These are phyloP conservation scores for Polypterus bichir DNA, from an alignment of 2,113 vertebrate genomes.

Conservation along the genomic window DNA sequence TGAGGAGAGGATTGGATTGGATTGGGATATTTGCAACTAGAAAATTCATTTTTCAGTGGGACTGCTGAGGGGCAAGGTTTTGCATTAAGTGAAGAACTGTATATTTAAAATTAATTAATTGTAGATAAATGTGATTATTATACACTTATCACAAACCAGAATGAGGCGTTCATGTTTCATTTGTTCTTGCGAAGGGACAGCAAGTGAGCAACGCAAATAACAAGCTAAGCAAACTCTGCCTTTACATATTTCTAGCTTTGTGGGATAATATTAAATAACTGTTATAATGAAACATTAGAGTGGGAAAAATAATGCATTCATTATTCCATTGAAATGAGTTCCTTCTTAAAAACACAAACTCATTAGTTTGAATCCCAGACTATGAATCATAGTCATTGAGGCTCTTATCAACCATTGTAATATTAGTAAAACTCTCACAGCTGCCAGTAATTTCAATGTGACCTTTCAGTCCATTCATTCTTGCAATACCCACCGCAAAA, in stretches of 20 bases:
- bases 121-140: not conserved
- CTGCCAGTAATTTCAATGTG: too few relatives aligned
- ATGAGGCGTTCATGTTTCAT: not conserved
- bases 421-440: too few relatives aligned
- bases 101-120: not conserved
- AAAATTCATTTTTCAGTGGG: not conserved
- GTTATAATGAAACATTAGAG: not conserved
- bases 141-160: not conserved
- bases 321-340: too few relatives aligned
- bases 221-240: not conserved
- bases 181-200: not conserved
- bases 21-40: not conserved
- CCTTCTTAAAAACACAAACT: too few relatives aligned
- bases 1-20: not conserved
- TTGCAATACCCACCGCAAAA: too few relatives aligned
- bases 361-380: too few relatives aligned
- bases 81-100: not conserved
- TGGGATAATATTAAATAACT: not conserved
- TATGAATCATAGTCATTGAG: too few relatives aligned
- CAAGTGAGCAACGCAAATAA: not conserved
- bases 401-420: too few relatives aligned
- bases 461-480: too few relatives aligned
- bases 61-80: not conserved
- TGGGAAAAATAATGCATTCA: too few relatives aligned
- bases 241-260: not conserved